A percentile compares a stretch with the other conserved stretches of the same genome.
Evolutionary conservation across 2,797 vertebrate species (phyloP).

Genomic region (Eleutherodactylus coqui): DNA sequence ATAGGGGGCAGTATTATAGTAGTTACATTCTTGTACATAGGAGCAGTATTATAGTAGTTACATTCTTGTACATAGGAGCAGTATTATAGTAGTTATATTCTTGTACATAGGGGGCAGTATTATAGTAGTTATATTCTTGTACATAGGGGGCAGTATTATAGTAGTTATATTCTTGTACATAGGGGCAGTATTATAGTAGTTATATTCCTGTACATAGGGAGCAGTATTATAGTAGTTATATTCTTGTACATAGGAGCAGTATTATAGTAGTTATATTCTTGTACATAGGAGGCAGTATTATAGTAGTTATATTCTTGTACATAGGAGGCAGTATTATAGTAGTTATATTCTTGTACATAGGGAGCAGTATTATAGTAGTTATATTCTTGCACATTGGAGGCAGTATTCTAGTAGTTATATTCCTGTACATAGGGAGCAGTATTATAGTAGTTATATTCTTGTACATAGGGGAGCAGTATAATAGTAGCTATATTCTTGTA

Average conservation of each 20-base stretch:
- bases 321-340: background rate
- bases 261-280: conserved; percentile 9
- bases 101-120: background rate
- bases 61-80: background rate
- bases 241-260: background rate
- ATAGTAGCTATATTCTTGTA: background rate
- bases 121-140: conserved; percentile 9
- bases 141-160: background rate
- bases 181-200: background rate
- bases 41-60: background rate
- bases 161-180: conserved; percentile 5
- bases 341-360: conserved; percentile 5
- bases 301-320: conserved; percentile 1
- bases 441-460: conserved; percentile 9
- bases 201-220: background rate
- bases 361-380: conserved; percentile 3
- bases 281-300: background rate
- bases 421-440: background rate
- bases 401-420: conserved; percentile 5
- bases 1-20: background rate
- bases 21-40: conserved; percentile 5
- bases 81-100: conserved; percentile 9
- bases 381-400: background rate
- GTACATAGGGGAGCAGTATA: background rate
- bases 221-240: conserved; percentile 4